These are phyloP conservation scores for Fistularia commersonii DNA, from an alignment of 2,797 vertebrate species.

Conservation along the genomic window DNA sequence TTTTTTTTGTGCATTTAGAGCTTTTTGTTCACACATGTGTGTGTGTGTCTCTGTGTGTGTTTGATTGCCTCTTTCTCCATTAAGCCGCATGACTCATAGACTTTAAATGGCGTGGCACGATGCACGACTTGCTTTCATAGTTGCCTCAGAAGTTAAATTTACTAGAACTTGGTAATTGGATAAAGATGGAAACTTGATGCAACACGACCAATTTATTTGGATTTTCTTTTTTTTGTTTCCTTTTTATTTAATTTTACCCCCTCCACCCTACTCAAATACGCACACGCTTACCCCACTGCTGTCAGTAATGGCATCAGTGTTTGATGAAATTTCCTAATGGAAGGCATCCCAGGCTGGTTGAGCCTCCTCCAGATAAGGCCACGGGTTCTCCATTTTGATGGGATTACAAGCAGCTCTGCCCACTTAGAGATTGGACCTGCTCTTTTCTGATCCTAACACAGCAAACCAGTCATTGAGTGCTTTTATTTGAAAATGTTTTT, in stretches of 20 bases:
- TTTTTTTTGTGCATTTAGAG: no score
- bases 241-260: background rate
- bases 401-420: conserved; percentile 72
- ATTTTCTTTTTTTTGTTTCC: no score
- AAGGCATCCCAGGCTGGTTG: conserved; percentile 56
- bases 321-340: conserved; percentile 74
- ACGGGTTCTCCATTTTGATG: conserved; percentile 70
- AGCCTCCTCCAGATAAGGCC: conserved; percentile 69
- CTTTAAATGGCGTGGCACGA: no score
- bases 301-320: conserved; percentile 68
- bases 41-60: no score
- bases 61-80: no score
- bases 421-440: conserved; percentile 75
- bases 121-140: no score
- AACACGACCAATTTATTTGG: background rate
- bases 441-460: conserved; percentile 62
- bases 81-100: no score
- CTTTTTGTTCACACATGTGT: no score
- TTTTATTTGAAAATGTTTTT: conserved; percentile 35
- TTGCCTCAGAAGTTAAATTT: no score
- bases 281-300: conserved; percentile 5
- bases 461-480: conserved; percentile 39
- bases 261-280: background rate
- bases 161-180: no score
- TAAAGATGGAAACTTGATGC: no score